Conservation (phyloP, 2,888 invertebrate genomes). For the Bimastos eiseni region DNA sequence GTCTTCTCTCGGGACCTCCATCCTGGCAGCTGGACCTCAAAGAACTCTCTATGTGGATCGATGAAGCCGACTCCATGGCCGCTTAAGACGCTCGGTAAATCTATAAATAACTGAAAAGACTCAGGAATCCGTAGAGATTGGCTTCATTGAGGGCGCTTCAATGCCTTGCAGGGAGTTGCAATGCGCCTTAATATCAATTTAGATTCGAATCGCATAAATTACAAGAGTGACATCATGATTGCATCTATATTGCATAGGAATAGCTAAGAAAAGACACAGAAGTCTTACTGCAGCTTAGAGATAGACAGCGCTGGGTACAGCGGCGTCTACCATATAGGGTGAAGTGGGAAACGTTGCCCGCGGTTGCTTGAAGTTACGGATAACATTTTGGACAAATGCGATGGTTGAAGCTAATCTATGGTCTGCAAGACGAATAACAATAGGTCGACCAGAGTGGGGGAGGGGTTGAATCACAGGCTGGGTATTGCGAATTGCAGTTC, state of each 20-base stretch:
- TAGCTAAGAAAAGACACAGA: background rate
- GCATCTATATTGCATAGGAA: background rate
- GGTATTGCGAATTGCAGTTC: no score
- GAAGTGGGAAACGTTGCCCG: no score
- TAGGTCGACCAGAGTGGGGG: no score
- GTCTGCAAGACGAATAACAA: no score
- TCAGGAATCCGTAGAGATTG: background rate
- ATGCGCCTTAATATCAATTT: background rate
- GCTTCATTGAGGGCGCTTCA: background rate
- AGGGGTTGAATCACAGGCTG: no score
- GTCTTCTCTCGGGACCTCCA: slow-evolving; percentile 36
- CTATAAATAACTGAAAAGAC: slow-evolving; percentile 41
- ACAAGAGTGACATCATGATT: background rate
- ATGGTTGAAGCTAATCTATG: no score
- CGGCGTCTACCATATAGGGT: no score
- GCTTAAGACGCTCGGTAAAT: slow-evolving; percentile 53
- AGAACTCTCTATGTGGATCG: slow-evolving; percentile 51
- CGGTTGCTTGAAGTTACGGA: no score
- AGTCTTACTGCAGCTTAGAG: background rate
- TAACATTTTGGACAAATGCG: no score
- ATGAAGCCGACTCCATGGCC: slow-evolving; percentile 51
- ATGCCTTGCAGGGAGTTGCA: background rate
- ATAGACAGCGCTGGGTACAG: background rate
- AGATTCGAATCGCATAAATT: background rate
- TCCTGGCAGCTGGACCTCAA: slow-evolving; percentile 37